Base-by-base conservation (phyloP, 2,113 vertebrate genomes). In the Platycercus adscitus region DNA sequence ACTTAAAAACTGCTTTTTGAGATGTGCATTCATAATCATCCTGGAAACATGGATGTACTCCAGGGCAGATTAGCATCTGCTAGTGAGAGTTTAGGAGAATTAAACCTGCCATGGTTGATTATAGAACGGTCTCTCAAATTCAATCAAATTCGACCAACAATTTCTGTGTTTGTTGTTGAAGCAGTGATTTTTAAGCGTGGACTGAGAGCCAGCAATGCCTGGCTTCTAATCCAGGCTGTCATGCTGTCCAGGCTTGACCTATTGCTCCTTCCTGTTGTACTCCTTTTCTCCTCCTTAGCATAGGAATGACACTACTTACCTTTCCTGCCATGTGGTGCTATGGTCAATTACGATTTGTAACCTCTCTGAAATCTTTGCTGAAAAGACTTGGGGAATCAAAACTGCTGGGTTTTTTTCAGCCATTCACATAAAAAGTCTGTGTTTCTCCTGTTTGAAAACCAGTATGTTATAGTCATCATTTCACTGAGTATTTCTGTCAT, bases 171-270 rank as follows among this genome's bases (percentile, higher is more conserved):
- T 90, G 58, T 86, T 96, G 60, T 91, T 19, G 5, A 28, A 89
- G 80, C 72, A 64, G 73, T 23, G 73, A 72, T 85, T 93, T 68
- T 89, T 46, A 55, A 93, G 87, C 37, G 44, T 69, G 86, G 84
- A 6, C 33, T 56, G 61, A 87, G 83, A 87, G 9, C 33, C 61
- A 85, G 81, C 41, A 81, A 71, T 28, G 81, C 50, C 44, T 86
- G 69, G 6, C 19, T 92, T 91, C 80, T 95, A 94, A 95, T 93
- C 89, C 89, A 69, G 78, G 26, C 70, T 91, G 58, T 89, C 78
- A 66, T 43, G 84, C 39, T 87, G 70, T 69, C 78, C 26, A 33
- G 46, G 31, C 56, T 93, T 95, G 81, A 95, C 95, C 91, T 96
- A 46, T 81, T 93, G 84, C 56, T 91, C 87, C 41, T 82, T 95